These are phyloP conservation scores for Andrena cerasifolii DNA, from an alignment of 1,140 invertebrate species.

Conservation along the genomic window DNA sequence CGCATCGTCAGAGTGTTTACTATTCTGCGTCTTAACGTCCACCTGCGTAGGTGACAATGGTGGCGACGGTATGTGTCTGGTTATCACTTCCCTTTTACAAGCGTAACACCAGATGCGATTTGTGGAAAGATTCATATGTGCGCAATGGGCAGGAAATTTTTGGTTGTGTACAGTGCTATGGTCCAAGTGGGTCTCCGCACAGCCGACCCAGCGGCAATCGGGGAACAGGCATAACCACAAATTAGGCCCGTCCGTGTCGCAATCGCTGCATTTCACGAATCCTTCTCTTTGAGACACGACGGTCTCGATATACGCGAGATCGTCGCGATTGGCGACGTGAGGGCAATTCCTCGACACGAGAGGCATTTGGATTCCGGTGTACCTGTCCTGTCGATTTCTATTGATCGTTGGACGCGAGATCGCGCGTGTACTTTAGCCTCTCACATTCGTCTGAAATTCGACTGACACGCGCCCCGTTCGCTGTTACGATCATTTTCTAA, in stretches of 20 bases:
- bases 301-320: conserved; percentile 73
- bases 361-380: conserved; percentile 71
- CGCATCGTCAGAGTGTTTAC: conserved; percentile 72
- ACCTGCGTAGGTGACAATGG: conserved; percentile 76
- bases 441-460: conserved; percentile 47
- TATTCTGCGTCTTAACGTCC: conserved; percentile 69
- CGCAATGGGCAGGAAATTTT: conserved; percentile 87
- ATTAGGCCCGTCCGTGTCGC: conserved; percentile 85
- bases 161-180: conserved; percentile 91
- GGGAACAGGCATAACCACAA: conserved; percentile 92
- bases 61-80: conserved; percentile 71
- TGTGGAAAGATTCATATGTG: conserved; percentile 92
- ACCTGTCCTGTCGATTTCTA: conserved; percentile 27
- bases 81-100: conserved; percentile 90
- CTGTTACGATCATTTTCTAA: conserved; percentile 64
- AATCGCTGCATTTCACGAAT: conserved; percentile 77
- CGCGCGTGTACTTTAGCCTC: not conserved
- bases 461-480: conserved; percentile 37
- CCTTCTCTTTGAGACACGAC: conserved; percentile 72
- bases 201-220: conserved; percentile 90
- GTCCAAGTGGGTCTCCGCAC: conserved; percentile 89
- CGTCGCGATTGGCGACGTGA: conserved; percentile 73
- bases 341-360: conserved; percentile 75
- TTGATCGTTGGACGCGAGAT: conserved; percentile 19
- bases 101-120: conserved; percentile 93